These are phyloP conservation scores for Echiichthys vipera DNA, from an alignment of 2,797 vertebrate species.

Conservation along the genomic window DNA sequence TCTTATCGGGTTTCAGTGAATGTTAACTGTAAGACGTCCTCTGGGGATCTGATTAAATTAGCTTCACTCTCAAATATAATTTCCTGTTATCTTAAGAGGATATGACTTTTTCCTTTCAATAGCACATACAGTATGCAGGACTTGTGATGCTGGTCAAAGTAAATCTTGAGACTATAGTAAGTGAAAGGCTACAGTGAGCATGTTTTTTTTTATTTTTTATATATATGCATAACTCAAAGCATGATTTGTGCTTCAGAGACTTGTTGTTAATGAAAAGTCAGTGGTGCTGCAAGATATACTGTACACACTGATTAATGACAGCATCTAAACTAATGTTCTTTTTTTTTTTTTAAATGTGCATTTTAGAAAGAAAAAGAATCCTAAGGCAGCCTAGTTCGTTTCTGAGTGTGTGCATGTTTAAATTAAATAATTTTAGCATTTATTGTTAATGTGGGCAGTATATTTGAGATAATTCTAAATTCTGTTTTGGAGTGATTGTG, in stretches of 20 bases:
- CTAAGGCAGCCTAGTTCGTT: conserved; percentile 17
- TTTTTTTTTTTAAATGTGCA: conserved; percentile 38
- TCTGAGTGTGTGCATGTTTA: conserved; percentile 3
- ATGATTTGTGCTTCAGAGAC: conserved; percentile 46
- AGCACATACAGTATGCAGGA: not conserved
- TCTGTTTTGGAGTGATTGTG: conserved; percentile 52
- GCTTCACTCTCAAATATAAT: conserved; percentile 17
- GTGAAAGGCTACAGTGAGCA: conserved; percentile 25
- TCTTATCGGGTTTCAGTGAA: conserved; percentile 21
- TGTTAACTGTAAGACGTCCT: conserved; percentile 27
- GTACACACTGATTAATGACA: conserved; percentile 54
- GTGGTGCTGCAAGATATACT: conserved; percentile 42
- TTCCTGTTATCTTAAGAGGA: conserved; percentile 17
- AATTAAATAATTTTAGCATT: too few relatives aligned
- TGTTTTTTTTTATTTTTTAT: too few relatives aligned
- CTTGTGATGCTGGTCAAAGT: conserved; percentile 16
- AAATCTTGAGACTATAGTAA: conserved; percentile 17
- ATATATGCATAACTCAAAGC: conserved; percentile 43
- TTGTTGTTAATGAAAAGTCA: conserved; percentile 46
- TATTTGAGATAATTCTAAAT: conserved; percentile 35
- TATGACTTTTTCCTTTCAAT: conserved; percentile 13
- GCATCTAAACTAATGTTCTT: conserved; percentile 52
- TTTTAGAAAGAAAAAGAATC: conserved; percentile 26
- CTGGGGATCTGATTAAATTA: conserved; percentile 45
- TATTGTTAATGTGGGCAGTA: conserved; percentile 36